phyloP scores from a whole-genome alignment of 2,113 vertebrate genomes.

The Leptocoma aspasia region DNA sequence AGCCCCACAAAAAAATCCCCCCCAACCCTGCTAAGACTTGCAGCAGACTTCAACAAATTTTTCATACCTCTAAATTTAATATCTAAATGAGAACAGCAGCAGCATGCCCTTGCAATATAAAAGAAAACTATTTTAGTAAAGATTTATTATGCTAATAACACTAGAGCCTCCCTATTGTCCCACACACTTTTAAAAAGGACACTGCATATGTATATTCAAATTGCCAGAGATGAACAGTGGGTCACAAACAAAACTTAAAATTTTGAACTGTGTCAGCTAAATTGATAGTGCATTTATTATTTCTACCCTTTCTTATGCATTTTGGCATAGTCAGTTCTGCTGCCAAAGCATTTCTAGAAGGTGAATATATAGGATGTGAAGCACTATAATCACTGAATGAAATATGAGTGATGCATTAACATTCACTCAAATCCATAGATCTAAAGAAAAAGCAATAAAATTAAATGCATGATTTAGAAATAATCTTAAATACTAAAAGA shows the following conservation, averaged over 20 bases:
- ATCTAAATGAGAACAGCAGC: not conserved
- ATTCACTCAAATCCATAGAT: not conserved
- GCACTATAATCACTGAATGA: slow-evolving; percentile 1
- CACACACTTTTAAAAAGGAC: not conserved
- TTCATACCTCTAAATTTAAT: not conserved
- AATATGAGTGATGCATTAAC: not conserved
- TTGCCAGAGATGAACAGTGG: not conserved
- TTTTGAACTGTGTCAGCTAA: not conserved
- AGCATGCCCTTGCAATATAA: not conserved
- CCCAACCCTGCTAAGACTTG: not conserved
- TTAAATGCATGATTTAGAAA: slow-evolving; percentile 22
- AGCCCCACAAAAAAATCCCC: not conserved
- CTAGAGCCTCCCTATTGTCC: not conserved
- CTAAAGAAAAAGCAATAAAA: slow-evolving; percentile 34
- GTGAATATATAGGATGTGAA: slow-evolving; percentile 14
- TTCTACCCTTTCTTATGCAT: not conserved
- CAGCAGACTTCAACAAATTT: not conserved
- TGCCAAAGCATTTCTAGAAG: slow-evolving; percentile 28
- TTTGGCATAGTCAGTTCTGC: not conserved
- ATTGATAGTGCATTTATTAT: not conserved
- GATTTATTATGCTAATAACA: not conserved
- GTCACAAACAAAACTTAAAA: slow-evolving; percentile 29
- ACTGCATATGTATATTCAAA: not conserved
- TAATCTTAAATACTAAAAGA: slow-evolving; percentile 9
- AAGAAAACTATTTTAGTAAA: not conserved